Evolutionary conservation across 1,140 invertebrate genomes (phyloP), one percentile per base, ranked within the genome.

Genomic region (Anastrepha ludens): DNA sequence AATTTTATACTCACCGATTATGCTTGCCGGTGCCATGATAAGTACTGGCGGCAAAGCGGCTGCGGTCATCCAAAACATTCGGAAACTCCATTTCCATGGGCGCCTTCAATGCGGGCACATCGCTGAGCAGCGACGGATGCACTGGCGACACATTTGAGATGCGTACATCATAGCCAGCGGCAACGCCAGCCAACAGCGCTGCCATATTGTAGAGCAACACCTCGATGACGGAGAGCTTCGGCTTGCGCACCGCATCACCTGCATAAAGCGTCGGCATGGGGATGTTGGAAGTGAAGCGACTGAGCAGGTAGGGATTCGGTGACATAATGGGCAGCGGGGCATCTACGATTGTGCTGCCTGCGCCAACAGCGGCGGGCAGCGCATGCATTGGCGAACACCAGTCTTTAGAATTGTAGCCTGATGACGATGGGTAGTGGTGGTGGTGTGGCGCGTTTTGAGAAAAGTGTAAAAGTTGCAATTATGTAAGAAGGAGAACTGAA

Each of bases 131-230:
- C 87, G 95, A 95, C 5, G 97, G 97, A 94, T 98, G 97, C 88
- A 98, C 94, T 0, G 97, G 96, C 88, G 96, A 96, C 85, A 97
- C 95, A 91, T 98, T 98, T 44, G 97, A 97, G 91, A 98, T 95
- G 90, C 97, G 95, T 41, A 99, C 96, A 94, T 99, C 98, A 91
- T 97, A 98, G 1, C 98, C 98, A 47, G 97, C 96, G 0, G 96
- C 97, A 15, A 99, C 96, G 39, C 97, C 96, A 0, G 98, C 98
- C 88, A 99, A 93, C 94, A 98, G 95, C 11, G 97, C 96, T 47
- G 97, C 97, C 94, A 98, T 97, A 92, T 98, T 98, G 94, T 97
- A 98, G 86, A 99, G 94, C 15, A 97, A 95, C 91, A 97, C 93
- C 92, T 98, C 97, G 87, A 98, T 96, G 89, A 97, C 96, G 87